Evolutionary conservation across 1,140 invertebrate species (phyloP), one percentile per base, ranked within the genome.

Genomic region (Drosophila repletoides): DNA sequence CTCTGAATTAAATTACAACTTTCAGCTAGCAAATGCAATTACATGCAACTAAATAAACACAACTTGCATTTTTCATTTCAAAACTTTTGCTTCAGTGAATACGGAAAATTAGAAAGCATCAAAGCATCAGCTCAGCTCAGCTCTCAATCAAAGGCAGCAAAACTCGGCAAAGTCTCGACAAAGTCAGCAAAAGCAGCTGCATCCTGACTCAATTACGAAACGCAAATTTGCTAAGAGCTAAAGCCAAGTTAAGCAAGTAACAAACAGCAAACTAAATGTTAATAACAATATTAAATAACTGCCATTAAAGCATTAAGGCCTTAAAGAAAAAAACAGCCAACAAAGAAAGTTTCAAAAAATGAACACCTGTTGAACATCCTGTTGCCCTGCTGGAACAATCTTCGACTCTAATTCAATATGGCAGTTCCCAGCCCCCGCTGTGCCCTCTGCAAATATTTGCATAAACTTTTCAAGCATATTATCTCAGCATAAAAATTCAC

Each of bases 21-120:
- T 79, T 72, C 59, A 46, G 64, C 70, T 66, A 64, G 79, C 51
- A 71, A 68, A 83, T 79, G 80, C 71, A 83, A 83, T 83, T 83
- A 84, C 61, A 58, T 64, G 61, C 61, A 53, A 71, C 79, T 84
- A 84, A 84, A 79, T 71, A 83, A 84, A 83, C 79, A 71, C 14
- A 60, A 81, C 38, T 46, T 84, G 49, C 70, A 70, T 49, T 79
- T 76, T 66, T 53, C 60, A 77, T 67, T 61, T 24, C 31, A 29
- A 7, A 46, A 48, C 31, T 45, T 45, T 19, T n/a, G 24, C 17
- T 31, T 10, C 31, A 26, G 22, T 79, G 75, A 80, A 76, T 83
- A 43, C 34, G 48, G 29, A 33, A 76, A 83, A 83, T 83, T 76
- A 73, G 59, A 61, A 59, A 48, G 72, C 59, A 51, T 34, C 43